These are phyloP conservation scores for Neodiprion fabricii DNA, from an alignment of 1,140 invertebrate genomes.

Conservation along the genomic window DNA sequence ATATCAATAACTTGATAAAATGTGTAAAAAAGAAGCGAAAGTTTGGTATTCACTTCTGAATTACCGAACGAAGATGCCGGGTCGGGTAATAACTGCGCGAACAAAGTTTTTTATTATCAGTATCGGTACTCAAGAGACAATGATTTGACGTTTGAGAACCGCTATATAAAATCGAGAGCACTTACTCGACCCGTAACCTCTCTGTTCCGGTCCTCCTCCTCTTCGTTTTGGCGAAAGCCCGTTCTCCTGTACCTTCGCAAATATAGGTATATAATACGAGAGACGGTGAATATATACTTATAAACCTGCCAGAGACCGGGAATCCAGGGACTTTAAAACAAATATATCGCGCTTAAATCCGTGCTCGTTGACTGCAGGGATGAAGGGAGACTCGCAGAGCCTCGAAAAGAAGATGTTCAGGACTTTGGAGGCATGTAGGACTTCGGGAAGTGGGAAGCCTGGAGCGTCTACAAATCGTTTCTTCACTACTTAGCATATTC, in stretches of 20 bases:
- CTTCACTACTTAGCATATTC: conserved; percentile 59
- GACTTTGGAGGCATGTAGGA: conserved; percentile 22
- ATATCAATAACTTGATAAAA: too few species aligned
- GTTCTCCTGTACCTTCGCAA: conserved; percentile 43
- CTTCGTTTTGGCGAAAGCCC: not conserved
- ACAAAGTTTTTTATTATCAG: conserved; percentile 19
- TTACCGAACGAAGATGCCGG: conserved; percentile 23
- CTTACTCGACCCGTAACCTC: conserved; percentile 58
- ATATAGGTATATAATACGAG: conserved; percentile 33
- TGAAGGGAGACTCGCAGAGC: conserved; percentile 11
- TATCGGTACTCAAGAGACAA: not conserved
- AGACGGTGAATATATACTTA: conserved; percentile 13
- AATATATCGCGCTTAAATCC: conserved; percentile 62
- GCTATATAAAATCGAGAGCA: conserved; percentile 52
- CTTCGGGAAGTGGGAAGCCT: conserved; percentile 25
- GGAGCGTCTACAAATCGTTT: conserved; percentile 50
- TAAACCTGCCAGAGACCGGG: conserved; percentile 24
- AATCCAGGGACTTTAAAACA: conserved; percentile 59
- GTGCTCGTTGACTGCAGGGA: conserved; percentile 42
- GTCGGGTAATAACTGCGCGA: conserved; percentile 12
- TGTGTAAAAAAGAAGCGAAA: too few species aligned
- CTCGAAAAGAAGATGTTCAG: conserved; percentile 18
- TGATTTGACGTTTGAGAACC: conserved; percentile 42
- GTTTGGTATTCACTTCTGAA: too few species aligned
- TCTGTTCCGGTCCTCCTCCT: conserved; percentile 41